phyloP scores from a whole-genome alignment of 2,797 vertebrate species.

The Huso huso region DNA sequence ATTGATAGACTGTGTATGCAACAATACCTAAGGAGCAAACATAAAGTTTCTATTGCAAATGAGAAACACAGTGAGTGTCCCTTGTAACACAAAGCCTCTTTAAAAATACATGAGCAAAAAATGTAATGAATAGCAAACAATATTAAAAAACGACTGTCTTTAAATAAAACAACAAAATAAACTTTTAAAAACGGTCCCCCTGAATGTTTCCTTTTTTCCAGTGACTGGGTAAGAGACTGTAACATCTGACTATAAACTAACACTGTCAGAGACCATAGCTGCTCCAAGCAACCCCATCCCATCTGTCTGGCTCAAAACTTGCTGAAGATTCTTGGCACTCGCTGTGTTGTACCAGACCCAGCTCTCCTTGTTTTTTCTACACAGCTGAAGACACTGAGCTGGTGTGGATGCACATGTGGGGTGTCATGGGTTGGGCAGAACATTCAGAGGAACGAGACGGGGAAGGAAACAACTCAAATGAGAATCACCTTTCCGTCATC shows the following conservation, averaged over 20 bases:
- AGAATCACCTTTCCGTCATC: no score
- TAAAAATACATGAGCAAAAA: constrained; percentile 6
- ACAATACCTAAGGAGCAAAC: no score
- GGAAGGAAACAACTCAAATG: no score
- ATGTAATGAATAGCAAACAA: no score
- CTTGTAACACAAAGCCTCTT: not conserved
- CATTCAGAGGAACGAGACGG: no score
- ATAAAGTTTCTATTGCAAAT: no score
- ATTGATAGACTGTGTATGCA: no score
- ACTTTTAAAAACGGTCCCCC: constrained; percentile 24
- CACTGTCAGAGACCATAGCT: not conserved
- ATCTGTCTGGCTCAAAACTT: not conserved
- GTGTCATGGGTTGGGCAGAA: no score
- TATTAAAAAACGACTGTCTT: no score
- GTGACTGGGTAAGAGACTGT: not conserved
- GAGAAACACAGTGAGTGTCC: no score
- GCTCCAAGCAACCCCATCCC: not conserved
- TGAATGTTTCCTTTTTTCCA: constrained; percentile 48
- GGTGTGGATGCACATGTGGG: constrained; percentile 10
- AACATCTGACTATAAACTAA: constrained; percentile 9
- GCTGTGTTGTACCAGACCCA: not conserved
- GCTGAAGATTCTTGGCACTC: constrained; percentile 1
- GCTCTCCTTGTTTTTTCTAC: constrained; percentile 34
- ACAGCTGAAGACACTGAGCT: constrained; percentile 18
- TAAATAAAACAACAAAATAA: no score